Conservation (phyloP, 30 jellyfish, hydroid and myxozoan species). For the Pelagia noctiluca region DNA sequence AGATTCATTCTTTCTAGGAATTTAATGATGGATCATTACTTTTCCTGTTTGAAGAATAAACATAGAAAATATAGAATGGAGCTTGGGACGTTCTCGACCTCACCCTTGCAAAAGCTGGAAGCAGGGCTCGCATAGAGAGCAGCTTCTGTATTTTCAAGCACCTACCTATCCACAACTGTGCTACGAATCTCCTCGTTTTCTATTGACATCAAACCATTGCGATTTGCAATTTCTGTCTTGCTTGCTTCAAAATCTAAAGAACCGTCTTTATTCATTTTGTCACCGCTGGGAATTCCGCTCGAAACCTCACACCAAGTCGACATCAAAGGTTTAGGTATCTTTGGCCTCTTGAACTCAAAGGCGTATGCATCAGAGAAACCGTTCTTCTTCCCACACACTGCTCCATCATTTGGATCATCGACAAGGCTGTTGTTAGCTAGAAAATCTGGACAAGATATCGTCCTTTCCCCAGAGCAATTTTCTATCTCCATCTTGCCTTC, state of each 20-base stretch:
- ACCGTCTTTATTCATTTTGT: not conserved
- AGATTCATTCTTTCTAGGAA: too few species aligned
- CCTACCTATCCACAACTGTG: not conserved
- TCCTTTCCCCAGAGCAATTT: not conserved
- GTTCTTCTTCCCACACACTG: not conserved
- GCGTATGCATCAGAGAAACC: not conserved
- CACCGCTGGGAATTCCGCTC: not conserved
- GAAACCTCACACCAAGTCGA: slow-evolving; percentile 9
- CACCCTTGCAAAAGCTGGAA: too few species aligned
- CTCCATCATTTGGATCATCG: not conserved
- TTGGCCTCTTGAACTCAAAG: slow-evolving; percentile 4
- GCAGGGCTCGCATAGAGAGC: too few species aligned
- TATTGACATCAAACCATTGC: not conserved
- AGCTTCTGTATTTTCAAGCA: too few species aligned
- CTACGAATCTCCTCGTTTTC: not conserved
- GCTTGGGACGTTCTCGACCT: too few species aligned
- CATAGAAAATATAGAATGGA: too few species aligned
- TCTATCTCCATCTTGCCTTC: slow-evolving; percentile 1
- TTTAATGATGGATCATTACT: too few species aligned
- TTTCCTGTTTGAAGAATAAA: too few species aligned
- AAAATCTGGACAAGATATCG: not conserved
- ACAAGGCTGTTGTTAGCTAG: not conserved
- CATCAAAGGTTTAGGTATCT: not conserved
- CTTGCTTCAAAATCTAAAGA: not conserved
- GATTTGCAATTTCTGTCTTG: not conserved